These are phyloP conservation scores for Abrostola triplasia DNA, from an alignment of 2,888 invertebrate species.

Conservation along the genomic window DNA sequence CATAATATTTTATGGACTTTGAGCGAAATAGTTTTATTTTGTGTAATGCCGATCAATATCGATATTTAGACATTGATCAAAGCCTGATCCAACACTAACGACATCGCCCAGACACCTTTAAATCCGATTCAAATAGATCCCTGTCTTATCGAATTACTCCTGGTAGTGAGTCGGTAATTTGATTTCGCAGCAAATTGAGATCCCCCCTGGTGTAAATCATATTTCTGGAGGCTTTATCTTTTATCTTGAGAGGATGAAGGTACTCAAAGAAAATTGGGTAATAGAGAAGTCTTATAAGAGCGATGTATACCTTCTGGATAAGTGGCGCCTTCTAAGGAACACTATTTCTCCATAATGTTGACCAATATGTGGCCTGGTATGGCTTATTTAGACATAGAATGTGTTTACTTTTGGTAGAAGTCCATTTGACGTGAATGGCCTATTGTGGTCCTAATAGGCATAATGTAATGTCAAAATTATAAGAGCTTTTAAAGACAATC, in stretches of 20 bases:
- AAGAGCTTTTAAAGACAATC: no score
- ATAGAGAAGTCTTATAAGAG: constrained; percentile 8
- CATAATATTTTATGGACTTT: no score
- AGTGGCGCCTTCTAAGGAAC: background rate
- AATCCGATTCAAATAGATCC: constrained; percentile 23
- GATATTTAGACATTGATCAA: background rate
- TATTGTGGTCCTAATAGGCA: no score
- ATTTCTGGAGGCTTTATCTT: constrained; percentile 39
- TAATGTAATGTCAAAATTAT: no score
- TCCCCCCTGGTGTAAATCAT: constrained; percentile 45
- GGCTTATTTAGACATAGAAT: no score
- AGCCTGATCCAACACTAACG: constrained; percentile 1
- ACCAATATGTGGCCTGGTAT: background rate
- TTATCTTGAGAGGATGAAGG: constrained; percentile 18
- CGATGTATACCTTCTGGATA: constrained; percentile 6
- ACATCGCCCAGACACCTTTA: constrained; percentile 14
- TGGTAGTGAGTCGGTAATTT: constrained; percentile 43
- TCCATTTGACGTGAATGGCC: no score
- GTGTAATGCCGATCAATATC: background rate
- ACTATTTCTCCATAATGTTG: background rate
- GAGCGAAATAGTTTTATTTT: no score
- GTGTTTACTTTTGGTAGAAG: no score
- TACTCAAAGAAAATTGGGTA: constrained; percentile 45
- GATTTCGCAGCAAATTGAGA: constrained; percentile 43
- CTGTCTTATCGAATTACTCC: constrained; percentile 41